Evolutionary conservation across 1,140 invertebrate genomes (phyloP), one percentile per base, ranked within the genome.

Genomic region (Aphaenogaster ashmeadi): DNA sequence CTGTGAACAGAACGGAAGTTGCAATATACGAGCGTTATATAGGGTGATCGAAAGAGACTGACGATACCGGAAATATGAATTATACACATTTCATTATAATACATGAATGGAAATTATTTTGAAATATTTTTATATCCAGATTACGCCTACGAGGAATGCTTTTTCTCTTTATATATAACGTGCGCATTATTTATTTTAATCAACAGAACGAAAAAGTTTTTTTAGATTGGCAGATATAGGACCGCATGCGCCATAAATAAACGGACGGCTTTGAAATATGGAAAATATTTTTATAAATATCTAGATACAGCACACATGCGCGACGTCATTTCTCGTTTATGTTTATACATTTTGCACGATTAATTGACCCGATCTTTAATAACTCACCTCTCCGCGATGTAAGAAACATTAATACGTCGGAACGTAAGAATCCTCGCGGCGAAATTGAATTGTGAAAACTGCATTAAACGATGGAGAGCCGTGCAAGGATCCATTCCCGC

Each of bases 371-470:
- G 21, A 80, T 80, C 36, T 69, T 80, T 21, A 58, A 36, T 21
- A 81, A 71, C 3, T 56, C 50, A 44, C 33, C 18, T 27, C 27
- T 50, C 8, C 33, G 54, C 41, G 54, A 47, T 27, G 41, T 33
- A 27, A 36, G 58, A 38, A 62, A 62, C 69, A 33, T 75, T 75
- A 60, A 84, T 60, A 84, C 33, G 44, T 71, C 41, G 41, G 56
- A 72, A 47, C 56, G 80, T 60, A 84, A 84, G 80, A 84, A 84
- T 84, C 54, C 80, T 60, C 54, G 52, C 54, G 54, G 69, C 41
- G 1, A 54, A 75, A 84, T 84, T 84, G 80, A 84, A 84, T 84
- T 84, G 56, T 84, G 80, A 84, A 84, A 75, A 83, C 67, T 83
- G 80, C 80, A 72, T 83, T 83, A 83, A 83, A 83, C 54, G 80